A percentile compares a stretch with the other conserved stretches of the same genome.
Conservation (phyloP, 1,140 invertebrate genomes). For the Drosophila orosa region DNA sequence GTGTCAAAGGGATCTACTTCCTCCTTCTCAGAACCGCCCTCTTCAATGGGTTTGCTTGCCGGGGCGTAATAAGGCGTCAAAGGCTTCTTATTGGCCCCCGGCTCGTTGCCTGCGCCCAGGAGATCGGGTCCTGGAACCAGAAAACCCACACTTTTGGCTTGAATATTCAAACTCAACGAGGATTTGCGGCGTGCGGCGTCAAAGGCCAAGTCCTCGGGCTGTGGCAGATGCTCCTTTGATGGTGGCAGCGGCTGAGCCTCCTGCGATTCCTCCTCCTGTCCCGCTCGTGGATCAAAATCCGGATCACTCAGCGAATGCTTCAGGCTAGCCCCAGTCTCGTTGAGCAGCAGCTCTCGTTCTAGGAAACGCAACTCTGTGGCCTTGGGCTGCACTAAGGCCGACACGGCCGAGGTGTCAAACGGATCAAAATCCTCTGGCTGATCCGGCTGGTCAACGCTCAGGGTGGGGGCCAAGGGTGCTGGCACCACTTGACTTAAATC, state of each 20-base stretch:
- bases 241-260: background rate
- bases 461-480: constrained; percentile 87
- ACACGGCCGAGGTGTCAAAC: constrained; percentile 92
- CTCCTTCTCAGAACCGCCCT: constrained; percentile 86
- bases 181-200: constrained; percentile 76
- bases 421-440: constrained; percentile 90
- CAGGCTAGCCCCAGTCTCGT: constrained; percentile 64
- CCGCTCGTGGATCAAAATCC: constrained; percentile 91
- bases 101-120: constrained; percentile 83
- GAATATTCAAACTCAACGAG: constrained; percentile 81
- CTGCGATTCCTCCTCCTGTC: constrained; percentile 10
- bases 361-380: constrained; percentile 91
- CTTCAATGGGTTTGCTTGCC: constrained; percentile 85
- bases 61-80: constrained; percentile 91
- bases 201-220: constrained; percentile 17
- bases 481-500: constrained; percentile 90
- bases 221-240: constrained; percentile 10
- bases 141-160: constrained; percentile 89
- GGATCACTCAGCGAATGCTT: constrained; percentile 87
- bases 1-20: constrained; percentile 92
- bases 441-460: constrained; percentile 83
- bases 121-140: constrained; percentile 86
- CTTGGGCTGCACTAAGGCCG: constrained; percentile 89
- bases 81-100: constrained; percentile 87
- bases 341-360: constrained; percentile 90